phyloP scores from a whole-genome alignment of 1,140 invertebrate species.

The Trichomalopsis sarcophagae region DNA sequence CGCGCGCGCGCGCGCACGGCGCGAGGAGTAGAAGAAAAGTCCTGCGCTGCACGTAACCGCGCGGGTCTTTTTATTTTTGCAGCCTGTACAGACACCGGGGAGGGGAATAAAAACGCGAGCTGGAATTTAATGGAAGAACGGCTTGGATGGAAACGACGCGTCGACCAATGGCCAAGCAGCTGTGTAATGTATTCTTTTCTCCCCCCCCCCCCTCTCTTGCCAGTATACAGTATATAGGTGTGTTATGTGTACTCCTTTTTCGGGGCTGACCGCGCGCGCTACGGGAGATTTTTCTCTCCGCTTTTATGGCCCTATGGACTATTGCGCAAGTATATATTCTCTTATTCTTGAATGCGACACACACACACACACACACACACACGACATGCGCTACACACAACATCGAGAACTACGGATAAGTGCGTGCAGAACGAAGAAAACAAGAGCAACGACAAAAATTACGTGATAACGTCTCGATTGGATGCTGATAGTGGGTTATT shows the following conservation, averaged over 20 bases:
- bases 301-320: no score
- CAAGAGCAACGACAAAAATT: background rate
- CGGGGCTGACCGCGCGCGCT: background rate
- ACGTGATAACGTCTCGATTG: no score
- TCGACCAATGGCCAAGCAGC: background rate
- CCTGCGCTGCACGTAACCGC: conserved; percentile 40
- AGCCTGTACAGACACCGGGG: background rate
- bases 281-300: no score
- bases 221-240: no score
- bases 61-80: conserved; percentile 32
- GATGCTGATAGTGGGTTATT: conserved; percentile 50
- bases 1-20: background rate
- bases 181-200: background rate
- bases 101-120: conserved; percentile 59
- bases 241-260: background rate
- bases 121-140: conserved; percentile 62
- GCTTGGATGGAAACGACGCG: background rate
- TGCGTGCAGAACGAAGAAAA: background rate
- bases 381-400: background rate
- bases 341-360: background rate
- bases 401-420: background rate
- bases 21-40: conserved; percentile 25
- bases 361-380: background rate
- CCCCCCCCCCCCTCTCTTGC: background rate
- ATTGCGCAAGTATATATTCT: no score